phyloP scores from a whole-genome alignment of 92 coral and sea anemone genomes.

The Diadumene lineata region DNA sequence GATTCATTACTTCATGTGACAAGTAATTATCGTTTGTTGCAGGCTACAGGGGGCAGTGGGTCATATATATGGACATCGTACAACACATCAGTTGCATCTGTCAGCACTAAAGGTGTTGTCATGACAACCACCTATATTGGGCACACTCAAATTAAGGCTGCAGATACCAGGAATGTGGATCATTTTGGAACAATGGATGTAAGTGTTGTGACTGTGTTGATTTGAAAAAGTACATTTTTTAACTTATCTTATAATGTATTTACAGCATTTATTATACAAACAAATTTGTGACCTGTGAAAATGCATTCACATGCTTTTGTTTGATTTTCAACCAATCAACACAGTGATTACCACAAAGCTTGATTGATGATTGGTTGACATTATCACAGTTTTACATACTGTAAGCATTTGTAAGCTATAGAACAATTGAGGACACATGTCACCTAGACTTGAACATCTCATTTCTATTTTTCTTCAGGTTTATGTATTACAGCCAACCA shows the following conservation, averaged over 20 bases:
- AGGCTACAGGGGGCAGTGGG: constrained; percentile 98
- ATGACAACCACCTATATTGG: constrained; percentile 80
- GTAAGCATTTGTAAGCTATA: too few species aligned
- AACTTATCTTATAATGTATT: too few species aligned
- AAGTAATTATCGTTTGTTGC: neutral
- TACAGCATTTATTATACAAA: too few species aligned
- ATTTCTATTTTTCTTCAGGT: constrained; percentile 43
- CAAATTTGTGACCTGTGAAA: too few species aligned
- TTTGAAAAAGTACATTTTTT: too few species aligned
- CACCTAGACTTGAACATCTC: neutral
- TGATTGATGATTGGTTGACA: too few species aligned
- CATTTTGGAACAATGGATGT: constrained; percentile 89
- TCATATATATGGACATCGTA: constrained; percentile 85
- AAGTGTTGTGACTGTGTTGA: neutral
- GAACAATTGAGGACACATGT: too few species aligned
- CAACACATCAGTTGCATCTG: constrained; percentile 79
- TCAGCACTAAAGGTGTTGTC: constrained; percentile 82
- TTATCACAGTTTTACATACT: too few species aligned
- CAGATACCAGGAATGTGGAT: constrained; percentile 80
- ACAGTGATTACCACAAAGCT: too few species aligned
- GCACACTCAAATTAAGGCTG: constrained; percentile 82
- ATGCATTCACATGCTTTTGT: too few species aligned
- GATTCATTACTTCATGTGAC: neutral
- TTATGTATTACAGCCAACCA: constrained; percentile 83
- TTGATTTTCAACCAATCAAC: too few species aligned